Base-by-base conservation (phyloP, 2,888 invertebrate species). In the Eilema depressum region DNA sequence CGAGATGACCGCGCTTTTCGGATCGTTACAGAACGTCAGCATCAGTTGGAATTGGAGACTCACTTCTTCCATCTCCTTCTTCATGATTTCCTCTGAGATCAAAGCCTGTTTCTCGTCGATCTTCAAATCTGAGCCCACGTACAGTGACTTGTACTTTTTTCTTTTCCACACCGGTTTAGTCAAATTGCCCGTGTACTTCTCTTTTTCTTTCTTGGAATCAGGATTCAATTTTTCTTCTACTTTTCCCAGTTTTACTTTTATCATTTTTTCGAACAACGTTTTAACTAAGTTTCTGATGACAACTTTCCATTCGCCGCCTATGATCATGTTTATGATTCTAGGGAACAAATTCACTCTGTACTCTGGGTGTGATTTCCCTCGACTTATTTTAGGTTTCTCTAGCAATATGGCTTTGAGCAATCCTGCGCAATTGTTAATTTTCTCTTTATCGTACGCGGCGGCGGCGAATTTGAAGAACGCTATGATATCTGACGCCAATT, bases 131-230 rank as follows among this genome's bases (percentile, higher is more conserved):
- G 26, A 41, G 64, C 12, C 14, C 20, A 53, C 75, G 77, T 83
- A 84, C 10, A 86, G 47, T 41, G 78, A 83, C 1, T 74, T 65
- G 72, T 86, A 88, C 69, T 77, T 80, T 68, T 89, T 91, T 47
- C 92, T 79, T 68, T 85, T 89, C 93, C 94, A 93, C 25, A 93
- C 77, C 2, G 91, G 78, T 66, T 84, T 88, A 0, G 82, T 84
- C 60, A 91, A 53, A 0, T 53, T 64, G 0, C 85, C 86, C 23
- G 70, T 69, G 69, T 89, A 93, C 63, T 80, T 87, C 63, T 91
- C 90, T 41, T 83, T 89, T 64, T 87, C 84, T 20, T 84, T 87
- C 23, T 76, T 84, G 0, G 82, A 65, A 5, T 85, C 85, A 3
- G 83, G 79, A 41, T 82, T 83, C 12, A 80, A 73, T 28, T 83